Base-by-base conservation (phyloP, 2,113 vertebrate genomes). In the Lota lota region DNA sequence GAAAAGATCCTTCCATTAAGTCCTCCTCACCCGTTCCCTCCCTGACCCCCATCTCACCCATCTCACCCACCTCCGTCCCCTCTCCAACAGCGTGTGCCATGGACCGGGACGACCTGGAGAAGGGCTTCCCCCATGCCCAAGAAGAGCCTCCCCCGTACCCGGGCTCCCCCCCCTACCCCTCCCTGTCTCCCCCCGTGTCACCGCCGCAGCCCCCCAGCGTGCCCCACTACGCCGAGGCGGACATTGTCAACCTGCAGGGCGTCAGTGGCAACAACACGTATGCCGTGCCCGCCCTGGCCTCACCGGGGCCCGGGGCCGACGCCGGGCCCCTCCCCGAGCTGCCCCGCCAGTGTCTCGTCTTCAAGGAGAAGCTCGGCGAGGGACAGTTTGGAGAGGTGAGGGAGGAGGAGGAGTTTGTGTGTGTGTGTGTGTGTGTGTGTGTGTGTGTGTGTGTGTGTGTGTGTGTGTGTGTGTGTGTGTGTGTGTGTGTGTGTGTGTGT, bases 341-440 rank as follows among this genome's bases (percentile, higher is more conserved):
- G 61, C 93, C 91, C 0, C 92, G 95, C n/a, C 92, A 95, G 1
- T 90, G 83, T 47, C 95, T 97, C 61, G 69, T 94, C 63, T 97
- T 97, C 85, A 95, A 94, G 81, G 95, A 97, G 90, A 97, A 97
- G 74, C 91, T 97, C 58, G 95, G 95, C 18, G 95, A 97, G 86
- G 95, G 95, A 14, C 95, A 97, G 87, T 97, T 97, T 82, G 95
- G 95, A 69, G 95, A 97, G 93, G 95, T 97, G 69, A 74, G 67
- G 11, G 36, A 16, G 28, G 24, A 16, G 47, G n/a, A 24, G n/a
- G 20, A 33, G 1, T 5, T 22, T 53, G 21, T 33, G 17, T 63
- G 22, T 4, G 72, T 58, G 22, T 18, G n/a, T 64, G 3, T 60
- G 19, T 14, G 40, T 60, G 15, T 59, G 56, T 22, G n/a, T 20